Percentiles rank a stretch among this genome's conserved stretches.
Conservation (phyloP, 2,888 invertebrate genomes). For the Parochlus steinenii region DNA sequence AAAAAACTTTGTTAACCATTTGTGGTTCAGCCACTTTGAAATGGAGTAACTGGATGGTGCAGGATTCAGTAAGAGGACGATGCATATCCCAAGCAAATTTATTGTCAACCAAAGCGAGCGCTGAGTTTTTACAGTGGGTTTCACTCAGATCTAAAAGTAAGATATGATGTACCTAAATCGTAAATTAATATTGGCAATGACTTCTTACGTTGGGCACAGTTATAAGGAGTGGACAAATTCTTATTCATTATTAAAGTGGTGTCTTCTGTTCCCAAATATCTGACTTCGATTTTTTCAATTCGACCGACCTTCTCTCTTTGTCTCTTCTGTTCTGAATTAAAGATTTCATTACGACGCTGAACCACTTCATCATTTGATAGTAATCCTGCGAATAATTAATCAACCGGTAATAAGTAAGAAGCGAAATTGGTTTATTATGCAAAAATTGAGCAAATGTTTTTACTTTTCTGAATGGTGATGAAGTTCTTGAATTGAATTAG, state of each 20-base stretch:
- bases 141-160: conserved; percentile 50
- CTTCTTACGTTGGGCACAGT: conserved; percentile 73
- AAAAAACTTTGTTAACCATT: conserved; percentile 63
- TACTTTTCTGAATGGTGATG: conserved; percentile 4
- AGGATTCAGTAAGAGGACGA: conserved; percentile 52
- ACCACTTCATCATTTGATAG: conserved; percentile 35
- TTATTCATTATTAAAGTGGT: conserved; percentile 77
- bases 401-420: too few species aligned
- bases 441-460: too few species aligned
- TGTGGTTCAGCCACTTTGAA: conserved; percentile 30
- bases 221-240: conserved; percentile 75
- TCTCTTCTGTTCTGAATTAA: conserved; percentile 55
- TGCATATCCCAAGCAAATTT: conserved; percentile 84
- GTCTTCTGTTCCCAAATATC: conserved; percentile 56
- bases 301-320: conserved; percentile 61
- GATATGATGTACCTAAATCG: conserved; percentile 15
- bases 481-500: too few species aligned
- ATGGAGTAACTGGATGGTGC: conserved; percentile 40
- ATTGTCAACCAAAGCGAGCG: conserved; percentile 65
- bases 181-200: not conserved
- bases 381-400: conserved; percentile 26
- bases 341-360: conserved; percentile 49
- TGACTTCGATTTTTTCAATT: conserved; percentile 81
- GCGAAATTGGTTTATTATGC: too few species aligned
- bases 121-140: conserved; percentile 49